Evolutionary conservation across 2,113 vertebrate genomes (phyloP), one percentile per base, ranked within the genome.

Genomic region (Isichthys henryi): DNA sequence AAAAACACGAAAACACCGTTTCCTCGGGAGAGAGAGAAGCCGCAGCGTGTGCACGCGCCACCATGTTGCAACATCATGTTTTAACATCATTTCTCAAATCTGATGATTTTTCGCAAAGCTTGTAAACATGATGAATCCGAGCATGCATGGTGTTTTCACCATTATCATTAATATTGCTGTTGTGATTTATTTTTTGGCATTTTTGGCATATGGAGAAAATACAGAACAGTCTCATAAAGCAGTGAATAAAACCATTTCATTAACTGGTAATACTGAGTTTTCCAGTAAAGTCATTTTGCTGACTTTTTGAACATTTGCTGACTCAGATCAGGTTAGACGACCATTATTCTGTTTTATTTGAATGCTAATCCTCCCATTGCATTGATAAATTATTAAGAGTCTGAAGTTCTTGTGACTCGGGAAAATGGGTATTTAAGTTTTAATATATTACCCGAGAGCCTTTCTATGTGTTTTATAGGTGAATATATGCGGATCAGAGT

Each of bases 371-470:
- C 19, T 50, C 23, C 19, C 8, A 56, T 45, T 62, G 56, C 39
- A 35, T 9, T 13, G 27, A n/a, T 62, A 88, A 66, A 62, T 88
- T 88, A 88, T 45, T 45, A 62, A 66, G 7, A 19, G 6, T 45
- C 53, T 35, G 49, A 35, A 58, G 53, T 53, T 62, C 56, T n/a
- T n/a, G n/a, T 66, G 52, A 11, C 56, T 88, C 11, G 19, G n/a
- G n/a, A 88, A 66, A 88, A 66, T 88, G 11, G 39, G 19, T 66
- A 35, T 88, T 62, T 58, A 88, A 66, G 49, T 39, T 88, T 66
- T 88, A 88, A 46, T 50, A 88, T 43, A 19, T 4, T 43, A 19
- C 19, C 35, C 6, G 49, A 66, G 21, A 10, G 6, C 35, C 87
- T 88, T 66, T 45, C 5, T 39, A 35, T n/a, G 21, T 9, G 6